Evolutionary conservation across 2,888 invertebrate species (phyloP), one percentile per base, ranked within the genome.

Genomic region (Tipula unca): DNA sequence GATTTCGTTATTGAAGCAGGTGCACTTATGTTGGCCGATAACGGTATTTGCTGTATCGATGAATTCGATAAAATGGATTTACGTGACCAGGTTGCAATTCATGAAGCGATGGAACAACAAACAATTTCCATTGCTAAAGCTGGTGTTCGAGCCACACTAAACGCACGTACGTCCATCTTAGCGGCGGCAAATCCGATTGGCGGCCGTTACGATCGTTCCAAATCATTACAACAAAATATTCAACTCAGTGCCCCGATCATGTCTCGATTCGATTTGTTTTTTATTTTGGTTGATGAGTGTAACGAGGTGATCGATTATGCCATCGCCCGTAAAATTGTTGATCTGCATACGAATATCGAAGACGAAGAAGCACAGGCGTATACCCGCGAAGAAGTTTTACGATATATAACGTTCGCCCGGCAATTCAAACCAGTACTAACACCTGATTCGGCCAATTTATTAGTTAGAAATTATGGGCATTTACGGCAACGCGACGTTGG

Each of bases 31-130:
- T 92, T 99, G 89, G 99, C 99, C 0, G 99, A 99, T 91, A 99
- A 99, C 89, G 98, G 99, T 4, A 96, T 99, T 84, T 99, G 99
- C 89, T 99, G 99, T 90, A 99, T 99, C 88, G 99, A 99, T 89
- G 99, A 99, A 92, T 99, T 99, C 91, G 99, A 99, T 91, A 99
- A 99, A 92, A 99, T 99, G 99, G 99, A 99, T 90, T 93, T 94
- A 0, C 93, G 94, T 85, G 99, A 99, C 93, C 99, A 99, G 91
- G 98, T 99, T 5, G 99, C 99, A 84, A 99, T 99, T 88, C 99
- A 99, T 92, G 99, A 99, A 92, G 99, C 99, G 3, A 99, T 99
- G 99, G 99, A 99, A 92, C 99, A 99, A 89, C 99, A 99, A 91
- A 99, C 99, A 0, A 99, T 99, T 88, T 98, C 99, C 0, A 93